Evolutionary conservation across 2,888 invertebrate species (phyloP), one percentile per base, ranked within the genome.

Genomic region (Polyommatus icarus): DNA sequence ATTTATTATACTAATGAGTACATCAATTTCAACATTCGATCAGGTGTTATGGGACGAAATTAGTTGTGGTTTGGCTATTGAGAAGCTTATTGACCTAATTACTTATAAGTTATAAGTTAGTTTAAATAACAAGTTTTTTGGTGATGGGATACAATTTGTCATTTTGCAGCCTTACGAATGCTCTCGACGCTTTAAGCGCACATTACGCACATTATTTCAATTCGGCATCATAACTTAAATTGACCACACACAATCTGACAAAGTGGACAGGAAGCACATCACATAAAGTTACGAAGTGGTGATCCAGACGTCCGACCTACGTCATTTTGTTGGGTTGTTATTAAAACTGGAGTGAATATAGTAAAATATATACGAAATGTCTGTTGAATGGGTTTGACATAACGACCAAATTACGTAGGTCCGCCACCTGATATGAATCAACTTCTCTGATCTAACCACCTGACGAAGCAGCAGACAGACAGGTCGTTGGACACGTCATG

Each of bases 1-100:
- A 67, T 67, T 67, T 67, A 29, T 67, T 67, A 67, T 32, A 32
- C 67, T 67, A 67, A 67, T 67, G 67, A 61, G 61, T 29, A 67
- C 67, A 67, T 67, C 67, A 67, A 32, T 67, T 15, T 67, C 29
- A 18, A 29, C 67, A 67, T 67, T 67, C 15, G 67, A 32, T 67
- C 67, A 67, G 67, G 67, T 32, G 29, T 24, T 61, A 18, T 29
- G 20, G 15, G 29, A 29, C 20, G 29, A 32, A 29, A 67, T 67
- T 67, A 67, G 67, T 61, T 24, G 24, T 32, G 67, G 24, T 10
- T 67, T 29, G 67, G 3, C 24, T 61, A 61, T 61, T 8, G 59
- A 59, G 59, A 20, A 59, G 59, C 54, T 54, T 54, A 18, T 54
- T 67, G 29, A 6, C 15, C 4, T 18, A 67, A 67, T 67, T 67